phyloP scores from a whole-genome alignment of 2,888 invertebrate genomes.

The Heliconius hortense region DNA sequence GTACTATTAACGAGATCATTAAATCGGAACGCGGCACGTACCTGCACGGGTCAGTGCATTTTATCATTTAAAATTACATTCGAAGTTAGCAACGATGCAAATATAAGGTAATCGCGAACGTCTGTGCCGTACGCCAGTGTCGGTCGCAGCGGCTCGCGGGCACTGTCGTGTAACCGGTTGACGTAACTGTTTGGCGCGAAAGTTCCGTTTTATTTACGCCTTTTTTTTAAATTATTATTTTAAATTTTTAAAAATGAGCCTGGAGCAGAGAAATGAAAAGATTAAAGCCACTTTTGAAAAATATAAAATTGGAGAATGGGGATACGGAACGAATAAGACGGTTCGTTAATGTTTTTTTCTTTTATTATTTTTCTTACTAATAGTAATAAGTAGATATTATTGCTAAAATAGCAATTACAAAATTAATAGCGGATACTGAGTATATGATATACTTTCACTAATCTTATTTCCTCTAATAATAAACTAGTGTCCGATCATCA shows the following conservation, averaged over 20 bases:
- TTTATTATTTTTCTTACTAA: background rate
- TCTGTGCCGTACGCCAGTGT: conserved; percentile 56
- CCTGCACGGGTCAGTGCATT: conserved; percentile 37
- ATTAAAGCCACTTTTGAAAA: conserved; percentile 73
- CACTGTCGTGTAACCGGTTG: conserved; percentile 60
- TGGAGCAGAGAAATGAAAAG: conserved; percentile 72
- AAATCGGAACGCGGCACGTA: conserved; percentile 26
- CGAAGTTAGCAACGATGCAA: conserved; percentile 49
- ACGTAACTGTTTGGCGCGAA: conserved; percentile 65
- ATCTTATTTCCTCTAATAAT: conserved; percentile 12
- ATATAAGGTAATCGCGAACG: conserved; percentile 43
- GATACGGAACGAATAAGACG: conserved; percentile 57
- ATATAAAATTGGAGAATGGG: conserved; percentile 74
- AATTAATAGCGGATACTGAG: background rate
- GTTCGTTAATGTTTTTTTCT: conserved; percentile 57
- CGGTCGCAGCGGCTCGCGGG: conserved; percentile 53
- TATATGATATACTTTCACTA: conserved; percentile 12
- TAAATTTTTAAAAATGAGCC: conserved; percentile 62
- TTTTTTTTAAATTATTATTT: conserved; percentile 33
- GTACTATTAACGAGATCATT: conserved; percentile 20
- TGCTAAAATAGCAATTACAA: background rate
- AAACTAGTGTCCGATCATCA: background rate
- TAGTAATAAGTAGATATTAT: background rate
- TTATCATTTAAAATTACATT: conserved; percentile 43
- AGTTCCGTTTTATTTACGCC: conserved; percentile 47